Conservation (phyloP, 2,113 vertebrate species). For the Cinclus cinclus region DNA sequence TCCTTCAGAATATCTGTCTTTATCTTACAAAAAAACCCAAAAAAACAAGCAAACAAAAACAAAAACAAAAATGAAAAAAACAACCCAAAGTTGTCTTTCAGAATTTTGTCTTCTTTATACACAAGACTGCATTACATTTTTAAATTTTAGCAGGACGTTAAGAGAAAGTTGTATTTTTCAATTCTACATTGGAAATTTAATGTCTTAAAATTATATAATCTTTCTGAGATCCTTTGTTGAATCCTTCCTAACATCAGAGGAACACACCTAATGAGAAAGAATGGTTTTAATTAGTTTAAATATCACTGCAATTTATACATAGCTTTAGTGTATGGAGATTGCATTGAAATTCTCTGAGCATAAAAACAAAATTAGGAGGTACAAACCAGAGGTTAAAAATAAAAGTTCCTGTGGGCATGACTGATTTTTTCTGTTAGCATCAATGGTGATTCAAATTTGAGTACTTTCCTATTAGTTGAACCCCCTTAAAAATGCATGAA, state of each 20-base stretch:
- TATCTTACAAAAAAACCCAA: neutral
- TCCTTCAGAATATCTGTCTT: neutral
- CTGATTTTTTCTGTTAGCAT: neutral
- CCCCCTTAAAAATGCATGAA: neutral
- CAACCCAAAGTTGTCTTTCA: neutral
- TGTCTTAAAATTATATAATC: neutral
- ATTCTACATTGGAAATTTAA: neutral
- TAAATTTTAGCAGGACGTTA: neutral
- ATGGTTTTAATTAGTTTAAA: constrained; percentile 26
- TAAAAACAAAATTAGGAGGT: neutral
- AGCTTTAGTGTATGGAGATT: neutral
- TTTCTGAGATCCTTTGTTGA: neutral
- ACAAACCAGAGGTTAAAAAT: neutral
- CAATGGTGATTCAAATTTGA: neutral
- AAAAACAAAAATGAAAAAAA: neutral
- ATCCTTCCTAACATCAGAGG: neutral
- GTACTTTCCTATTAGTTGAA: neutral
- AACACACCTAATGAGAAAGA: neutral
- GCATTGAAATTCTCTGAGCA: neutral
- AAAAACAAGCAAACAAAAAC: neutral
- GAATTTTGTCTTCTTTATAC: neutral
- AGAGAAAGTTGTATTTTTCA: neutral
- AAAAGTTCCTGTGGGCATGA: neutral
- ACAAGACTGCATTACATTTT: neutral
- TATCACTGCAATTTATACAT: neutral